Percentiles rank a stretch among this genome's conserved stretches.
phyloP scores from a whole-genome alignment of 2,797 vertebrate genomes.

The Tokudaia muenninki region DNA sequence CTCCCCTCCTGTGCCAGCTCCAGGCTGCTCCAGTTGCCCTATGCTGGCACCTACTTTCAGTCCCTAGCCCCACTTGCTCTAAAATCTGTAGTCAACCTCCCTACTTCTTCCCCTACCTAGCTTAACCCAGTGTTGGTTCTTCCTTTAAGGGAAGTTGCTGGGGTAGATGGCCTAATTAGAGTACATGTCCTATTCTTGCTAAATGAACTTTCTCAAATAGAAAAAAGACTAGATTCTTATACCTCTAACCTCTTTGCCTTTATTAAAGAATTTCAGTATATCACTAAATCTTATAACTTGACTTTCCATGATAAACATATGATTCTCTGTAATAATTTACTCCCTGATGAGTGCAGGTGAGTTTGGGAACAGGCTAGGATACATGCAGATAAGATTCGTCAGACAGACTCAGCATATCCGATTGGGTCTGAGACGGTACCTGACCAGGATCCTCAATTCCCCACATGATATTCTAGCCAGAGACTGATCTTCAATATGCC shows the following conservation, averaged over 20 bases:
- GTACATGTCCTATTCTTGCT: neutral
- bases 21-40: neutral
- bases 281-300: neutral
- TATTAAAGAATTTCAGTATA: neutral
- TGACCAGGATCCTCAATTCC: neutral
- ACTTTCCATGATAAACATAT: neutral
- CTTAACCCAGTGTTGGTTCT: neutral
- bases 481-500: neutral
- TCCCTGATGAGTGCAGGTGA: neutral
- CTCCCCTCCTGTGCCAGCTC: neutral
- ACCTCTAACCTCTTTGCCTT: neutral
- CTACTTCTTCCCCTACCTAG: neutral
- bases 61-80: neutral
- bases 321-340: neutral
- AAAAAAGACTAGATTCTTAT: neutral
- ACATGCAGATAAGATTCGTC: neutral
- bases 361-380: neutral
- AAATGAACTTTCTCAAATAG: neutral
- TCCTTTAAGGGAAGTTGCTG: neutral
- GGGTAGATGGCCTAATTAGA: neutral
- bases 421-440: neutral
- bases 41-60: neutral
- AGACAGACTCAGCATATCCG: neutral
- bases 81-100: neutral
- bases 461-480: neutral